Base-by-base conservation (phyloP, 2,113 vertebrate species). In the Manacus vitellinus region DNA sequence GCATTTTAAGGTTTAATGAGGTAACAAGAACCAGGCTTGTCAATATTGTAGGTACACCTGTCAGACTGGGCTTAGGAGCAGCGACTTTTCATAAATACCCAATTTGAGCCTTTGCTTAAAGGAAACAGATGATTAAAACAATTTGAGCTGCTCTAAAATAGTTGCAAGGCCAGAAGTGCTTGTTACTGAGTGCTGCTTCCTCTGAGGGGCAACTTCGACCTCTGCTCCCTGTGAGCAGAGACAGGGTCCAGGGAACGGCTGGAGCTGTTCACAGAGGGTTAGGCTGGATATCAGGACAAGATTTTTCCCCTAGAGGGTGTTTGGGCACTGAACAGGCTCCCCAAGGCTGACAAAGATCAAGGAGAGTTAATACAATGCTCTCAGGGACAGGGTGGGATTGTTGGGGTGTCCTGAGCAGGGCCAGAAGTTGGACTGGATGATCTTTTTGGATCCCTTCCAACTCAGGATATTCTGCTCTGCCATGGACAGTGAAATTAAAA, bases 361-460 rank as follows among this genome's bases (percentile, higher is more conserved):
- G 87, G 24, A 30, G 24, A 0, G 0, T 46, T 54, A 24, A 70
- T 54, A 3, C 20, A 82, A 0, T 0, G 0, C 49, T 49, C 2
- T 18, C 31, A 41, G 62, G 24, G 62, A 2, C 46, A 10, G 70
- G 30, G 8, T n/a, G 71, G 63, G 71, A 2, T 31, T 67, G 61
- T 4, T 55, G 55, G 20, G 33, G 37, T 5, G 39, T 33, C 37
- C 37, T 54, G 59, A 4, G 46, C 41, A 68, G 41, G 55, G 17
- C 1, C 33, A n/a, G 41, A 28, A 1, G 20, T 0, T 18, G 63
- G 5, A 3, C 39, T 62, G 13, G 18, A 3, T 35, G 25, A 1
- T 23, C 41, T n/a, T 2, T 18, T 14, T 10, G 63, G 25, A 16
- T 4, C 14, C 35, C 43, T 43, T 84, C 27, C 49, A 2, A 1